Percentiles rank a stretch among this genome's conserved stretches.
Evolutionary conservation across 2,888 invertebrate species (phyloP).

Genomic region (Lepas anatifera): DNA sequence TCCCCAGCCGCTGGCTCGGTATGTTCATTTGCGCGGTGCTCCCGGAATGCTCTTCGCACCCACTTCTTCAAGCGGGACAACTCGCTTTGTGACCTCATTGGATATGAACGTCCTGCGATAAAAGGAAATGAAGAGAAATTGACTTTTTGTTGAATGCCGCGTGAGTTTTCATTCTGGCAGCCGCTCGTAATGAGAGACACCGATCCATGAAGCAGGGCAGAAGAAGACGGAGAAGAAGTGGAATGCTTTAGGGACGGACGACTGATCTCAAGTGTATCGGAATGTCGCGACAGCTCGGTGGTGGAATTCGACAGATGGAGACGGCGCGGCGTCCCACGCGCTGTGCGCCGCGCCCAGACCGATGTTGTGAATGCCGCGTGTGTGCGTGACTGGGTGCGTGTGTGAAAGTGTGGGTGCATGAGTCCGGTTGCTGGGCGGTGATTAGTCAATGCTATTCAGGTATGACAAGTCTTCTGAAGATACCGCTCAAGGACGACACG

Average conservation of each 20-base stretch:
- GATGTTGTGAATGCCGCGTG: not conserved
- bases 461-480: not conserved
- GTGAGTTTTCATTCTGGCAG: not conserved
- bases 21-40: conserved; percentile 1
- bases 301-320: not conserved
- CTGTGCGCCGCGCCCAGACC: too few relatives aligned
- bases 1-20: not conserved
- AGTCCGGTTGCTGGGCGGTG: not conserved
- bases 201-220: not conserved
- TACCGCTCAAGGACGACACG: not conserved
- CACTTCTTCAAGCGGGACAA: conserved; percentile 5
- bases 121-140: conserved; percentile 8
- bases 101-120: not conserved
- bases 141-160: conserved; percentile 9
- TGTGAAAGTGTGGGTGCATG: not conserved
- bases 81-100: not conserved
- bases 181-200: not conserved
- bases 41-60: conserved; percentile 9
- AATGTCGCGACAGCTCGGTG: not conserved
- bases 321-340: too few relatives aligned
- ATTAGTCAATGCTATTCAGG: not conserved
- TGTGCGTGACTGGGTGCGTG: not conserved
- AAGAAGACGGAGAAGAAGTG: not conserved
- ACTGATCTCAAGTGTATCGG: not conserved
- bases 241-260: not conserved